Percentiles rank a stretch among this genome's conserved stretches.
phyloP scores from a whole-genome alignment of 2,797 vertebrate genomes.

The Nasua narica region DNA sequence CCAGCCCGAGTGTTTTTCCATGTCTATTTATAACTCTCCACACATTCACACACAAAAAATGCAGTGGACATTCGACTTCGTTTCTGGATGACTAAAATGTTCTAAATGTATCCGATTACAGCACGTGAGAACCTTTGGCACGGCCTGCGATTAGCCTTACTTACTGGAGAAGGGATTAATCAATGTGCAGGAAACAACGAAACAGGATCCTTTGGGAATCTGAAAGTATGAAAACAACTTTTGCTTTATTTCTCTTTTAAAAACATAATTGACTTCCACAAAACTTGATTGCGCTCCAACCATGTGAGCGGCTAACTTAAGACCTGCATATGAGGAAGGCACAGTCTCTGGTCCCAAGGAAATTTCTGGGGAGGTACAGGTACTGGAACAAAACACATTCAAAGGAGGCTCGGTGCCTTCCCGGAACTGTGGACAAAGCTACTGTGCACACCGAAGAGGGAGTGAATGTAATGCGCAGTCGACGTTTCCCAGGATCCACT shows the following conservation, averaged over 20 bases:
- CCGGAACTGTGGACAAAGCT: not conserved
- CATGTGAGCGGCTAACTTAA: not conserved
- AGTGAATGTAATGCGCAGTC: fast-evolving
- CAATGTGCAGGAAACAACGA: constrained; percentile 8
- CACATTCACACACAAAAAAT: constrained; percentile 68
- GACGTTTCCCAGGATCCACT: not conserved
- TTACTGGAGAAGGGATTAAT: constrained; percentile 56
- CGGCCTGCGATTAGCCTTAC: not conserved
- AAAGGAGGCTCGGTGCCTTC: not conserved
- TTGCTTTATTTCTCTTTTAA: constrained; percentile 9
- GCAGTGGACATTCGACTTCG: constrained; percentile 46
- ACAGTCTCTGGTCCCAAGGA: not conserved
- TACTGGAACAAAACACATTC: not conserved
- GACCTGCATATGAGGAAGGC: not conserved
- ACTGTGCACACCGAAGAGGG: not conserved
- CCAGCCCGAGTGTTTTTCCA: constrained; percentile 56
- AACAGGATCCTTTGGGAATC: constrained; percentile 65
- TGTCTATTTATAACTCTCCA: constrained; percentile 67
- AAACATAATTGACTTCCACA: not conserved
- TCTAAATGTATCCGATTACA: constrained; percentile 57
- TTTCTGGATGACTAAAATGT: constrained; percentile 62
- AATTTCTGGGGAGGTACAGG: not conserved
- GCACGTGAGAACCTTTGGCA: constrained; percentile 24
- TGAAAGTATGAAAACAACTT: constrained; percentile 63
- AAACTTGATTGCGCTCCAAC: not conserved